Conservation (phyloP, 92 coral and sea anemone species). For the Metridium senile region DNA sequence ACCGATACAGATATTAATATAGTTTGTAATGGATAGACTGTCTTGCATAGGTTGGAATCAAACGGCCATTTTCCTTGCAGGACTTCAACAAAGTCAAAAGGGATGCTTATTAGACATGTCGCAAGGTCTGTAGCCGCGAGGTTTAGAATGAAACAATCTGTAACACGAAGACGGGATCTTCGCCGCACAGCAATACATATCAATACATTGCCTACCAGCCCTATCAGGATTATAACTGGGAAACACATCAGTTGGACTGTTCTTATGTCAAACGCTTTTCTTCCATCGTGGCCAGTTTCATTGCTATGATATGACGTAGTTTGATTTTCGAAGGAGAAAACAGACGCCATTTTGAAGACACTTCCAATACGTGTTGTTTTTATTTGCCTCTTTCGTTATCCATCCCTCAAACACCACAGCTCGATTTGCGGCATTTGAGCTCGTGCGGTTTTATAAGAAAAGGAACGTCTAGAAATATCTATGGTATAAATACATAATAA, state of each 20-base stretch:
- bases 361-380: no score
- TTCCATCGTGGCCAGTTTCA: neutral
- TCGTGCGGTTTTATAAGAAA: no score
- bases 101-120: slow-evolving; percentile 60
- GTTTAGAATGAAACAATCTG: slow-evolving; percentile 73
- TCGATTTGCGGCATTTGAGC: no score
- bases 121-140: slow-evolving; percentile 73
- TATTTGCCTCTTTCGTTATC: no score
- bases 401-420: no score
- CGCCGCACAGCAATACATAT: slow-evolving; percentile 75
- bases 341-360: no score
- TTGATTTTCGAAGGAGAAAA: neutral
- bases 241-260: slow-evolving; percentile 72
- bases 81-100: slow-evolving; percentile 75
- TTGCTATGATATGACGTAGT: neutral
- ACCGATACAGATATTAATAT: slow-evolving; percentile 75
- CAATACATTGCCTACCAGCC: slow-evolving; percentile 68
- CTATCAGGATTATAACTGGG: slow-evolving; percentile 70
- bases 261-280: slow-evolving; percentile 9
- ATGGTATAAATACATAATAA: no score
- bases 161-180: slow-evolving; percentile 72
- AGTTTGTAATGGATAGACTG: slow-evolving; percentile 35
- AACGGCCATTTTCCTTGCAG: slow-evolving; percentile 69
- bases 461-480: no score
- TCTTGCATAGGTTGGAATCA: slow-evolving; percentile 59